Conservation (phyloP, 2,888 invertebrate species). For the Eudasyphora cyanicolor region DNA sequence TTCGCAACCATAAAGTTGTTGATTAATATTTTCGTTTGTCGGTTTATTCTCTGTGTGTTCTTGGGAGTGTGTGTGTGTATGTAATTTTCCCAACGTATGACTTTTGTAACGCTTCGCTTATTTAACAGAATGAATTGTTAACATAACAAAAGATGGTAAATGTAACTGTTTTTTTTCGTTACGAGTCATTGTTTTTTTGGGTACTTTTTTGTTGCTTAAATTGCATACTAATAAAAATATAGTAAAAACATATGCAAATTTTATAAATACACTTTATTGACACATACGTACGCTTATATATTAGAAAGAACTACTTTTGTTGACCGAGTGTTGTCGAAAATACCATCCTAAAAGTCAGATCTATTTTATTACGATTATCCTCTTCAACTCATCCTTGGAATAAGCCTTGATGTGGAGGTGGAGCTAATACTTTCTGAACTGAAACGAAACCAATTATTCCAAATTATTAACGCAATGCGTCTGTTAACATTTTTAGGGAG, state of each 20-base stretch:
- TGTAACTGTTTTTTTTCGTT: background rate
- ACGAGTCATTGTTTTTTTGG: background rate
- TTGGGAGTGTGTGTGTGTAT: no score
- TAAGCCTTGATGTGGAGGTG: no score
- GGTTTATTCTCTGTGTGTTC: no score
- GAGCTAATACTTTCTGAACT: no score
- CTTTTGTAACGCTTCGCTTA: constrained; percentile 45
- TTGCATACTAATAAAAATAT: constrained; percentile 34
- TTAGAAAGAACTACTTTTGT: no score
- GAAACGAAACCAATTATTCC: no score
- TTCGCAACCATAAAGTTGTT: constrained; percentile 47
- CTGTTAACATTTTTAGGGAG: no score
- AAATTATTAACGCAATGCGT: no score
- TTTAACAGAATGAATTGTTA: constrained; percentile 41
- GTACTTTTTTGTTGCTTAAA: constrained; percentile 30
- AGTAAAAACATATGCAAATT: constrained; percentile 8
- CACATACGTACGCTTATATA: background rate
- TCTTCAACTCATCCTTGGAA: no score
- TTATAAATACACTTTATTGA: background rate
- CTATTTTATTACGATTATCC: no score
- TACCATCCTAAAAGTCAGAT: no score
- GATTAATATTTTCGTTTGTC: constrained; percentile 46
- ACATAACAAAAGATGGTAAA: constrained; percentile 33
- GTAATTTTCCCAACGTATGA: constrained; percentile 16
- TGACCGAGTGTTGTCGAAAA: no score